Conservation (phyloP, 2,797 vertebrate species). For the Scarus forsteni region DNA sequence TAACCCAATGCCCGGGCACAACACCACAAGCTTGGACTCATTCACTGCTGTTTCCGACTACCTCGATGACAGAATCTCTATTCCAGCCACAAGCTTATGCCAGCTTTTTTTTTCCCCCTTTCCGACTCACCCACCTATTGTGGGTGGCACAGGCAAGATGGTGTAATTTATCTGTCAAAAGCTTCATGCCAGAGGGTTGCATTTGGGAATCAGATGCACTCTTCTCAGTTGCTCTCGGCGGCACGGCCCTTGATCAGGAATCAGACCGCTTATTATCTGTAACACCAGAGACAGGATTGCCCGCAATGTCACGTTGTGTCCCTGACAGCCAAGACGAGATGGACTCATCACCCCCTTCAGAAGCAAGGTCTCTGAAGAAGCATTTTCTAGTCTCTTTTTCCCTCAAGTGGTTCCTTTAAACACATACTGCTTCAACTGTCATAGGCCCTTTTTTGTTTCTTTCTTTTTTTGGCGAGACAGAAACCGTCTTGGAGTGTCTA, state of each 20-base stretch:
- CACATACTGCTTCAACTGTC: conserved; percentile 7
- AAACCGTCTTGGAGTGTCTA: conserved; percentile 12
- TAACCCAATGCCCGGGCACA: conserved; percentile 67
- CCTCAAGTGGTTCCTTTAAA: conserved; percentile 4
- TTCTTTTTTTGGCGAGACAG: not conserved
- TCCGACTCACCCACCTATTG: conserved; percentile 16
- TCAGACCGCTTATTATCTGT: conserved; percentile 54
- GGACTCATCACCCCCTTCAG: conserved; percentile 25
- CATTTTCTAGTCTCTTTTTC: conserved; percentile 24
- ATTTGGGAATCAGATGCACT: conserved; percentile 49
- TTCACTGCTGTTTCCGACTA: conserved; percentile 59
- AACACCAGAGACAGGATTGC: conserved; percentile 45
- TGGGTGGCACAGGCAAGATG: conserved; percentile 37
- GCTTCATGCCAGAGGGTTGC: conserved; percentile 47
- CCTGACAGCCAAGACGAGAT: conserved; percentile 33
- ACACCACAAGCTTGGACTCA: conserved; percentile 56
- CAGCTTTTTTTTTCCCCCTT: conserved; percentile 30
- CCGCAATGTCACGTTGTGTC: conserved; percentile 33
- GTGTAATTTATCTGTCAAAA: conserved; percentile 72
- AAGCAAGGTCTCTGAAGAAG: conserved; percentile 22
- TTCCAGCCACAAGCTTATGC: conserved; percentile 42
- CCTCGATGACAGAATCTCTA: conserved; percentile 44
- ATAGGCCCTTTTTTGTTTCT: not conserved
- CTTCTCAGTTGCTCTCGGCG: conserved; percentile 43
- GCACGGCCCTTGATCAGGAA: conserved; percentile 52